These are phyloP conservation scores for Homarus americanus DNA, from an alignment of 1,140 invertebrate species.

Conservation along the genomic window DNA sequence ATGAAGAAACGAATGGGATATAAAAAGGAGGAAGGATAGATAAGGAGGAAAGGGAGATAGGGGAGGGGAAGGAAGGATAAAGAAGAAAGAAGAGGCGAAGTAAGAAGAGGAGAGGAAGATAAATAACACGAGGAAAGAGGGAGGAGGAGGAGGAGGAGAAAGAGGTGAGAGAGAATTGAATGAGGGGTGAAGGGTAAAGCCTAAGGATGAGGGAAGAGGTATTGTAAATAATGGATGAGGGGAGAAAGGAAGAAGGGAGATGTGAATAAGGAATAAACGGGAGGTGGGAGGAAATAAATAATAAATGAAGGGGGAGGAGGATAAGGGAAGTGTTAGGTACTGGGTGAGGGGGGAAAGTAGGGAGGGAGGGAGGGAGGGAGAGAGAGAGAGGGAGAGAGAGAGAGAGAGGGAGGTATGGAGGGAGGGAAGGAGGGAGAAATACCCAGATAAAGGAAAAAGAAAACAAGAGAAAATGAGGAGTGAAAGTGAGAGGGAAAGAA, in stretches of 20 bases:
- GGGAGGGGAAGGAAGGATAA: too few relatives aligned
- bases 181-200: too few relatives aligned
- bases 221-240: too few relatives aligned
- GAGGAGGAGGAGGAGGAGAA: too few relatives aligned
- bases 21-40: too few relatives aligned
- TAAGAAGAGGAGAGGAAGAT: too few relatives aligned
- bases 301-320: background rate
- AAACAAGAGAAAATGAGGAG: background rate
- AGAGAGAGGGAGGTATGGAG: background rate
- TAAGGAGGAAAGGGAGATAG: background rate
- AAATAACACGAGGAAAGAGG: too few relatives aligned
- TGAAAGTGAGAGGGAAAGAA: conserved; percentile 1
- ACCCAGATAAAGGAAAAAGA: background rate
- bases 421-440: background rate
- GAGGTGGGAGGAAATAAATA: background rate
- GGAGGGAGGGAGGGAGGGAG: conserved; percentile 3
- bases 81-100: too few relatives aligned
- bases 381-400: background rate
- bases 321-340: background rate
- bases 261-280: background rate
- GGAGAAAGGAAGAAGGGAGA: background rate
- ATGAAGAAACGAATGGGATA: too few relatives aligned
- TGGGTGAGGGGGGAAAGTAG: conserved; percentile 13
- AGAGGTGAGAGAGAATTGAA: too few relatives aligned
- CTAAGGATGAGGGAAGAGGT: too few relatives aligned